A percentile compares a stretch with the other conserved stretches of the same genome.
These are phyloP conservation scores for Trigoniulus corallinus DNA, from an alignment of 1,140 invertebrate genomes.

Conservation along the genomic window DNA sequence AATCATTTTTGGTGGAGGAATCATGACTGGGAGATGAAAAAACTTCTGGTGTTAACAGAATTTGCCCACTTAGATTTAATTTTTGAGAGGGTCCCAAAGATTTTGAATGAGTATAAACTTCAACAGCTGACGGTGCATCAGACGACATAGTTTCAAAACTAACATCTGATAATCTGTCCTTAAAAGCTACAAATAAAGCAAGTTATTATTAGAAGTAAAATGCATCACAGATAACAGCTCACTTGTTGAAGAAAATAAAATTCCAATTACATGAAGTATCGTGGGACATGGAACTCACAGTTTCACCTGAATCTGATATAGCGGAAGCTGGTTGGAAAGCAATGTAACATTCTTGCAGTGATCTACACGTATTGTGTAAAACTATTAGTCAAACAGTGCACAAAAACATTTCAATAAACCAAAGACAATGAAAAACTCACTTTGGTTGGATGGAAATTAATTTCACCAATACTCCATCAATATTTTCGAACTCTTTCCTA, in stretches of 20 bases:
- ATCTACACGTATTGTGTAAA: conserved; percentile 24
- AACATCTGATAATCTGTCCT: conserved; percentile 23
- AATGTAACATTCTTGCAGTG: conserved; percentile 67
- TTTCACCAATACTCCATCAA: conserved; percentile 37
- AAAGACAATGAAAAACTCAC: conserved; percentile 17
- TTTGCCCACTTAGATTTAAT: too few relatives aligned
- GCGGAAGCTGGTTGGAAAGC: conserved; percentile 42
- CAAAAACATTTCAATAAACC: neutral
- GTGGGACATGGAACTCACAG: conserved; percentile 23
- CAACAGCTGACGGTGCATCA: too few relatives aligned
- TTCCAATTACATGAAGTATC: conserved; percentile 21
- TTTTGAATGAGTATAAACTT: too few relatives aligned
- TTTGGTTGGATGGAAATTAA: conserved; percentile 78
- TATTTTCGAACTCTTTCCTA: too few relatives aligned
- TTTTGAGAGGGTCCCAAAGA: too few relatives aligned
- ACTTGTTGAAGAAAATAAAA: neutral
- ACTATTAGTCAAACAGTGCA: neutral
- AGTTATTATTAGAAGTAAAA: too few relatives aligned
- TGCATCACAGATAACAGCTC: too few relatives aligned
- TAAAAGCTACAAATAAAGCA: conserved; percentile 17
- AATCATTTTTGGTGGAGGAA: too few relatives aligned
- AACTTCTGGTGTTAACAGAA: too few relatives aligned
- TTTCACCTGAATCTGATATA: too few relatives aligned
- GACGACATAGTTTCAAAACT: too few relatives aligned
- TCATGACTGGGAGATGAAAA: too few relatives aligned